These are phyloP conservation scores for Lapara coniferarum DNA, from an alignment of 2,888 invertebrate genomes.

Conservation along the genomic window DNA sequence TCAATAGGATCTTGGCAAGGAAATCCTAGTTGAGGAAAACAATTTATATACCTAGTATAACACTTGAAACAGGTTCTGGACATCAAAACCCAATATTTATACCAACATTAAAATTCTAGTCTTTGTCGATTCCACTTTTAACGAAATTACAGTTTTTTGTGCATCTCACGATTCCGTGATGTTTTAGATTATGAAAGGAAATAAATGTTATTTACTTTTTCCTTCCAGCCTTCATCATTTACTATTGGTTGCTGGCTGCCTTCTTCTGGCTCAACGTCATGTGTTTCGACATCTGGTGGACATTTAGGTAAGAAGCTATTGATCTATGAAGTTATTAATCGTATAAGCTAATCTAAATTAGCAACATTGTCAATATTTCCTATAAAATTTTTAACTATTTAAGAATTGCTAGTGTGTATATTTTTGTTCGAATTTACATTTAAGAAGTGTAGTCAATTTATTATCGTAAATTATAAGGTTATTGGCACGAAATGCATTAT, in stretches of 20 bases:
- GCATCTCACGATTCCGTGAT: neutral
- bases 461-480: too few relatives aligned
- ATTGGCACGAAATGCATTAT: neutral
- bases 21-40: slow-evolving; percentile 10
- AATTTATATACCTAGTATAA: slow-evolving; percentile 4
- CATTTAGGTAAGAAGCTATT: slow-evolving; percentile 84
- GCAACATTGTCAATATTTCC: too few relatives aligned
- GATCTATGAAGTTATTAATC: neutral
- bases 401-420: too few relatives aligned
- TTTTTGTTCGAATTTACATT: too few relatives aligned
- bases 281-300: slow-evolving; percentile 91
- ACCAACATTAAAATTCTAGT: neutral
- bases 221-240: slow-evolving; percentile 84
- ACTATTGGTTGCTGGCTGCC: slow-evolving; percentile 85
- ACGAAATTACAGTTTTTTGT: neutral
- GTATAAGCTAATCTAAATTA: too few relatives aligned
- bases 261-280: slow-evolving; percentile 91
- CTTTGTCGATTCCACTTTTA: neutral
- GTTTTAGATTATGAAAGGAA: too few relatives aligned
- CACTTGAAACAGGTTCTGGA: neutral
- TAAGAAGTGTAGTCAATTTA: too few relatives aligned
- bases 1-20: slow-evolving; percentile 1
- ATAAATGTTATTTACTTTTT: neutral
- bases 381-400: too few relatives aligned
- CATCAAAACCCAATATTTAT: neutral